Conservation (phyloP, 2,113 vertebrate species). For the Xiphorhynchus elegans region DNA sequence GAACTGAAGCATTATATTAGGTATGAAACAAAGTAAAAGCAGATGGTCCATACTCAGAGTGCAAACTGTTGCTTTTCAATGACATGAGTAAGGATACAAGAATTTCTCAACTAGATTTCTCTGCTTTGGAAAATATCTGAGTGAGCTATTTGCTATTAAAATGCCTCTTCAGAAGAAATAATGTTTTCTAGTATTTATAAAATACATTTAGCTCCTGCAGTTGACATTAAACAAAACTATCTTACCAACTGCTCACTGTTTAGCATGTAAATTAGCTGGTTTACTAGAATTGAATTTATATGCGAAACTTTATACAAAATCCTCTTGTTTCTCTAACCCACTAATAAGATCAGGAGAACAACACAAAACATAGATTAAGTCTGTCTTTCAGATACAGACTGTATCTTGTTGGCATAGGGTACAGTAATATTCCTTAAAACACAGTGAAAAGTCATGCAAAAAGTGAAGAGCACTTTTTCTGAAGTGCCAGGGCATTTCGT, state of each 20-base stretch:
- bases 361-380: slow-evolving; percentile 60
- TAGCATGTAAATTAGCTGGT: slow-evolving; percentile 36
- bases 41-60: not conserved
- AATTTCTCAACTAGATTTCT: not conserved
- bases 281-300: slow-evolving; percentile 53
- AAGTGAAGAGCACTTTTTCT: not conserved
- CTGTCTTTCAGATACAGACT: slow-evolving; percentile 17
- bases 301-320: slow-evolving; percentile 47
- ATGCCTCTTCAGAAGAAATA: not conserved
- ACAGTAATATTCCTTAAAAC: not conserved
- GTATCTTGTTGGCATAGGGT: not conserved
- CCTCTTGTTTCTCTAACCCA: slow-evolving; percentile 57
- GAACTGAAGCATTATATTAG: not conserved
- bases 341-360: slow-evolving; percentile 61
- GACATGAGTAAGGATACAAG: not conserved
- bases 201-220: slow-evolving; percentile 14
- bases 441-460: not conserved
- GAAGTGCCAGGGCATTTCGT: not conserved
- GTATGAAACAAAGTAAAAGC: slow-evolving; percentile 44
- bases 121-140: not conserved
- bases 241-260: not conserved
- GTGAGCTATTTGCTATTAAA: not conserved
- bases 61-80: not conserved
- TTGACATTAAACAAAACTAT: slow-evolving; percentile 6
- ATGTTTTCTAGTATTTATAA: slow-evolving; percentile 3